Conservation (phyloP, 1,140 invertebrate genomes). For the Philotrypesis tridentata region DNA sequence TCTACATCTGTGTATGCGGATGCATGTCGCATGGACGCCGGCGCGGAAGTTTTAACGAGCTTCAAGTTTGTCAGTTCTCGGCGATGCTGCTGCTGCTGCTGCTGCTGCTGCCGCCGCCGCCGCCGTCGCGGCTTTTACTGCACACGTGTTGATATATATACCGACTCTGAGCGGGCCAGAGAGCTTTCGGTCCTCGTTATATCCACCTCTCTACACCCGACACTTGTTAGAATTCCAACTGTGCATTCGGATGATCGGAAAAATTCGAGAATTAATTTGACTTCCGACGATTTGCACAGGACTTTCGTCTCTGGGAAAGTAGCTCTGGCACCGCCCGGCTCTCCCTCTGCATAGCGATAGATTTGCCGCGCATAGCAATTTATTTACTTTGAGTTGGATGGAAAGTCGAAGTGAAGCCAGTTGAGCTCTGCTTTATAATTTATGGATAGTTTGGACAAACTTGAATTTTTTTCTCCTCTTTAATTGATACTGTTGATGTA, state of each 20-base stretch:
- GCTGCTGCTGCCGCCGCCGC: conserved; percentile 17
- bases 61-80: conserved; percentile 49
- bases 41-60: conserved; percentile 61
- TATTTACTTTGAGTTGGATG: conserved; percentile 11
- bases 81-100: neutral
- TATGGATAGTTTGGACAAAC: conserved; percentile 5
- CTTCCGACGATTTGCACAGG: neutral
- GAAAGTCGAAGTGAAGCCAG: neutral
- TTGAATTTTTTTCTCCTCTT: conserved; percentile 1
- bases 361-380: neutral
- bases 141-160: neutral
- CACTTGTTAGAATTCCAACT: neutral
- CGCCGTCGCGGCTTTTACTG: conserved; percentile 11
- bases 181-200: conserved; percentile 28
- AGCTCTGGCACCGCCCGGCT: no score
- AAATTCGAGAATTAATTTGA: conserved; percentile 29
- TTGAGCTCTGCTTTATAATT: conserved; percentile 1
- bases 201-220: neutral
- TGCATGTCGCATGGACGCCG: neutral
- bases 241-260: conserved; percentile 7
- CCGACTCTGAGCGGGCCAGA: no score
- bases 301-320: neutral
- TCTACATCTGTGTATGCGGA: neutral
- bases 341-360: neutral
- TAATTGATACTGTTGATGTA: neutral